Evolutionary conservation across 1,140 invertebrate genomes (phyloP), one percentile per base, ranked within the genome.

Genomic region (Steinernema feltiae): DNA sequence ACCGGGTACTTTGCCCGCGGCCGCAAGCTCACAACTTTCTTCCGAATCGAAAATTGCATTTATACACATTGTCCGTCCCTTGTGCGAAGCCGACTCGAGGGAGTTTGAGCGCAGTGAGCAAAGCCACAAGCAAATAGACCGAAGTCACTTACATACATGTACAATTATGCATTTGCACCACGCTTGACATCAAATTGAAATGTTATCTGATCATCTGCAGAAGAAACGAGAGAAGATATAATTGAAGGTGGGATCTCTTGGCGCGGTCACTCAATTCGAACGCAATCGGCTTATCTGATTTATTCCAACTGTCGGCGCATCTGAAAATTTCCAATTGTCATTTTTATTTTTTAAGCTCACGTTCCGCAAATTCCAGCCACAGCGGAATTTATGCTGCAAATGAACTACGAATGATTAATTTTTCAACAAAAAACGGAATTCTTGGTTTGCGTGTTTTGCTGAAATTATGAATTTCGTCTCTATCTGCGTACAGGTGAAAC

Each of bases 11-110:
- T 63, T 12, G 53, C 12, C 53, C 24, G 53, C 53, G 24, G 2
- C 15, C 24, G 53, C 15, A 63, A 63, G 53, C 24, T 27, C 12
- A 12, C 53, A 63, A 27, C 53, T 63, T 63, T 63, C 24, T 63
- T 63, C 53, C 24, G 53, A 63, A 63, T 63, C 53, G 53, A 63
- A 63, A 63, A 63, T 63, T 63, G 53, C 53, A 21, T 63, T 63
- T 63, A 27, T 17, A 63, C 53, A 63, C 53, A 63, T 17, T 17
- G 53, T 63, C 53, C 12, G 3, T 7, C 12, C 53, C 53, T 12
- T 17, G 24, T 27, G 53, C 24, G 53, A 63, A 7, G 53, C 53
- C 53, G 24, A 63, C n/a, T n/a, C 41, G 41, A n/a, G 7, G 7
- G 24, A 21, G 53, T 3, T 21, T 63, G 53, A 3, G 53, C 7